Evolutionary conservation across 2,888 invertebrate species (phyloP).

Genomic region (Drosophila mimetica): DNA sequence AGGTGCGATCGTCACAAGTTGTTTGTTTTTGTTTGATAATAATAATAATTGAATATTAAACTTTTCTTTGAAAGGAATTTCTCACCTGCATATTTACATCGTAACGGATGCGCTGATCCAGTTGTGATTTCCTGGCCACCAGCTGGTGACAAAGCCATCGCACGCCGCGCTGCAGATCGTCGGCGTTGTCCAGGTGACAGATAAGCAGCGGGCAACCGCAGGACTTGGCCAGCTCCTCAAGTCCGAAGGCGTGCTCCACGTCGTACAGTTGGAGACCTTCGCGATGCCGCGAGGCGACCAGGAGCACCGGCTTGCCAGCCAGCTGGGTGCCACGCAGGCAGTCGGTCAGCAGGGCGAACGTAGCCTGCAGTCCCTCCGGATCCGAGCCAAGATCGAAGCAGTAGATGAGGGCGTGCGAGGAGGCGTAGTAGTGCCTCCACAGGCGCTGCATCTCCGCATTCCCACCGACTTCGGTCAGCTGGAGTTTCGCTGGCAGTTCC

Average conservation of each 20-base stretch:
- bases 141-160: conserved; percentile 67
- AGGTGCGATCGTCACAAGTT: no score
- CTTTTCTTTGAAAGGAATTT: no score
- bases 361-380: conserved; percentile 52
- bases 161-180: conserved; percentile 40
- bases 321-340: conserved; percentile 70
- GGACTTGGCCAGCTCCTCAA: conserved; percentile 72
- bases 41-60: no score
- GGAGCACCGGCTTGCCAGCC: conserved; percentile 78
- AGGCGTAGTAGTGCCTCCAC: conserved; percentile 81
- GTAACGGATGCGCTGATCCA: conserved; percentile 68
- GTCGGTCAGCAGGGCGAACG: conserved; percentile 63
- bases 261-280: conserved; percentile 80
- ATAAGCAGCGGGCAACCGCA: conserved; percentile 63
- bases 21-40: no score
- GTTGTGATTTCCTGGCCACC: conserved; percentile 44
- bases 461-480: conserved; percentile 82
- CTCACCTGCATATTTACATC: conserved; percentile 78
- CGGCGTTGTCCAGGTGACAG: conserved; percentile 55
- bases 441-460: conserved; percentile 81
- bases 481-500: conserved; percentile 29
- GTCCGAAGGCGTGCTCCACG: conserved; percentile 77
- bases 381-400: conserved; percentile 78
- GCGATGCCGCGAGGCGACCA: conserved; percentile 74
- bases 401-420: conserved; percentile 70